Evolutionary conservation across 2,888 invertebrate species (phyloP).

Genomic region (Lepidocyrtoides sp.): DNA sequence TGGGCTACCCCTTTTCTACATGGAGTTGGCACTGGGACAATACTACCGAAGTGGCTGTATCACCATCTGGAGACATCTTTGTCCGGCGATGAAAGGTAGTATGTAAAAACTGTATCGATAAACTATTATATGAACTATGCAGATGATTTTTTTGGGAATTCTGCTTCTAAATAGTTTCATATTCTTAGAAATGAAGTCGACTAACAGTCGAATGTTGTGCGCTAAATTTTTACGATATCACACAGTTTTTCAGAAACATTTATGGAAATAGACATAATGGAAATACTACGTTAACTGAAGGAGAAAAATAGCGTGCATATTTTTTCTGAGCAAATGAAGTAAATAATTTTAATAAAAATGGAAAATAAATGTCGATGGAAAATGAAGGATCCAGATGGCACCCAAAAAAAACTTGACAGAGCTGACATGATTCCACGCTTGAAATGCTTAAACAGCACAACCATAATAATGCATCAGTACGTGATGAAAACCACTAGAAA

Average conservation of each 20-base stretch:
- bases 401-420: background rate
- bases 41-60: slow-evolving; percentile 97
- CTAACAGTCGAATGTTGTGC: no score
- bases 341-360: background rate
- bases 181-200: no score
- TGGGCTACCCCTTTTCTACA: slow-evolving; percentile 97
- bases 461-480: background rate
- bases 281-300: background rate
- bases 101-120: no score
- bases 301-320: background rate
- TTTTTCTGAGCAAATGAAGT: background rate
- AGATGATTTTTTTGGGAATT: no score
- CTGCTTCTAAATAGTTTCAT: no score
- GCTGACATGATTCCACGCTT: slow-evolving; percentile 8
- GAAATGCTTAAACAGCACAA: slow-evolving; percentile 12
- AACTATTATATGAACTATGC: no score
- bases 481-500: slow-evolving; percentile 23
- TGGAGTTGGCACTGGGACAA: slow-evolving; percentile 96
- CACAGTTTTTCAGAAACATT: background rate
- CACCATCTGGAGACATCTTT: slow-evolving; percentile 97
- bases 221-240: background rate
- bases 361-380: background rate
- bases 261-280: background rate
- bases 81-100: slow-evolving; percentile 96
- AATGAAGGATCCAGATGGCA: slow-evolving; percentile 24